Base-by-base conservation (phyloP, 2,888 invertebrate species). In the Agonopterix alstromeriana region DNA sequence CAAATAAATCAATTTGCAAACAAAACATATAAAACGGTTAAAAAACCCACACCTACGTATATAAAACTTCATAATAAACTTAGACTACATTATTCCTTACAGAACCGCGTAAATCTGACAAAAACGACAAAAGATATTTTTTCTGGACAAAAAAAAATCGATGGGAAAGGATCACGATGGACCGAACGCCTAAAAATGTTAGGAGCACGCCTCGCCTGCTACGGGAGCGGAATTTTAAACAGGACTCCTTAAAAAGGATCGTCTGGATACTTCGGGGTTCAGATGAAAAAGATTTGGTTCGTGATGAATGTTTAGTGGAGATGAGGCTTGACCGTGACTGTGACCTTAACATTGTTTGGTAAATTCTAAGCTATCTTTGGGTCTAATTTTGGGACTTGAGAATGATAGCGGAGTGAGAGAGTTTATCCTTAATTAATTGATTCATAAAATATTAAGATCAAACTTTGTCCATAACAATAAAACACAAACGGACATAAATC, bases 161-260 rank as follows among this genome's bases (percentile, higher is more conserved):
- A 73, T 82, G 82, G 77, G 83, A 82, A 82, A 70, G 68, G 65
- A 68, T 61, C 70, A 61, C 65, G 65, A 64, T 62, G 63, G 63
- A 53, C 53, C 62, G 76, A 69, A 83, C 84, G 80, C 80, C 78
- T 73, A 81, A 84, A 79, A 75, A 86, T 86, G 82, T 82, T 69
- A 54, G 77, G 78, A 77, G 67, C 73, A 78, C 78, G 73, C 71
- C 72, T 72, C 64, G 57, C 56, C 49, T 54, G 48, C 67, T 71
- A 83, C 87, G 82, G 68, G 77, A 74, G 67, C 53, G 81, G 87
- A 86, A 87, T 87, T 80, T 85, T 74, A 86, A 87, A 73, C 65
- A 85, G 78, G 66, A 65, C 69, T 70, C 76, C 80, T 76, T 77
- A 58, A 72, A 72, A 78, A 69, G 83, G 80, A 65, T 65, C 65